Percentiles rank a stretch among this genome's conserved stretches.
phyloP scores from a whole-genome alignment of 2,888 invertebrate species.

The Caenorhabditis auriculariae region DNA sequence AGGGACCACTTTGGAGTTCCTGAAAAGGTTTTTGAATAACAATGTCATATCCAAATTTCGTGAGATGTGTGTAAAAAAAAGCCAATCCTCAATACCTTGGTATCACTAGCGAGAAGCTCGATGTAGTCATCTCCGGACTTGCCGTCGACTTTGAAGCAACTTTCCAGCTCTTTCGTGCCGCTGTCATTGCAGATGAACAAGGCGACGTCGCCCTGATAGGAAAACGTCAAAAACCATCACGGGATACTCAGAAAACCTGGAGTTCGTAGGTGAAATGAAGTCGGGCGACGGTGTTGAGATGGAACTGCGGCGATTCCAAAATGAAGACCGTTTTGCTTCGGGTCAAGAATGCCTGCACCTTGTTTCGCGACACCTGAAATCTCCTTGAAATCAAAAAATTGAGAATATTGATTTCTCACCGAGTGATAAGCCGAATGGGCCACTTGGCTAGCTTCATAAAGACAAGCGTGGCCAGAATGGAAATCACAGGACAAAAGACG shows the following conservation, averaged over 20 bases:
- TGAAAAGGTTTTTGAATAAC: no score
- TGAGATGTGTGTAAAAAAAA: no score
- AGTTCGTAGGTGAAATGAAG: conserved; percentile 57
- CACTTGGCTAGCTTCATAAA: conserved; percentile 51
- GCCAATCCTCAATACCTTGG: conserved; percentile 54
- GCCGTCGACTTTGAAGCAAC: conserved; percentile 55
- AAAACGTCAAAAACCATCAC: not conserved
- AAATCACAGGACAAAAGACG: conserved; percentile 58
- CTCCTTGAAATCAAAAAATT: not conserved
- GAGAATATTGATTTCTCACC: conserved; percentile 7
- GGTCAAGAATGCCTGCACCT: conserved; percentile 29
- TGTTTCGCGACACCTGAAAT: conserved; percentile 27
- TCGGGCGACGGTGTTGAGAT: conserved; percentile 54
- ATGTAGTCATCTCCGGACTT: conserved; percentile 47
- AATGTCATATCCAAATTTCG: no score
- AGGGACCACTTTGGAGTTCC: not conserved
- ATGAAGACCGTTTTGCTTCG: conserved; percentile 47
- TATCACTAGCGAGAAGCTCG: conserved; percentile 58
- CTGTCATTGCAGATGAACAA: conserved; percentile 61
- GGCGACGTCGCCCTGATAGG: conserved; percentile 44
- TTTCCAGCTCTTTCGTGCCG: conserved; percentile 57
- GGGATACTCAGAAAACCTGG: conserved; percentile 15
- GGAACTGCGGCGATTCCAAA: conserved; percentile 57
- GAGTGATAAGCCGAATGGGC: conserved; percentile 33
- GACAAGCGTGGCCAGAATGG: conserved; percentile 50